Base-by-base conservation (phyloP, 2,888 invertebrate species). In the Nomada fabriciana region DNA sequence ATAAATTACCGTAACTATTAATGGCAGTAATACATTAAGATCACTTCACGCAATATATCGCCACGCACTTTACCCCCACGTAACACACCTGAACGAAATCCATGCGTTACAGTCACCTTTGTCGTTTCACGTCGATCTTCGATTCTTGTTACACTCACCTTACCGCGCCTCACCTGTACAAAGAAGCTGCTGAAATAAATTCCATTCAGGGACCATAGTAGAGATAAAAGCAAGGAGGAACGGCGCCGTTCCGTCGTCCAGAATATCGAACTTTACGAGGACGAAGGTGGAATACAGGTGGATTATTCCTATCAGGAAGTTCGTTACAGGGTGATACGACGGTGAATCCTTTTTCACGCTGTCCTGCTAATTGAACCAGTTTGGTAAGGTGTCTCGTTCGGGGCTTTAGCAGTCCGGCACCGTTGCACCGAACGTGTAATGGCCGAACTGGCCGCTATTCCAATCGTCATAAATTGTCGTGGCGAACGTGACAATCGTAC, bases 391-490 rank as follows among this genome's bases (percentile, higher is more conserved):
- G 84, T 85, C 86, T 83, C 83, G 73, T 78, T 60, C 59, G 15
- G 23, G 63, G 69, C 77, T 84, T 85, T 80, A 76, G 84, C 76
- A 82, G 79, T 86, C 88, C 67, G 59, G 50, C 64, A 63, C 75
- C 83, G 85, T 86, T 77, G 75, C 82, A 61, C 42, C 52, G 82
- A 61, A 80, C 88, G 84, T 82, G 80, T 88, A 88, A 88, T 80
- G 85, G 73, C 78, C 68, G 78, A 76, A 83, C 86, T 85, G 85
- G 79, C 83, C 88, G 89, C 89, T 89, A 90, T 91, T 91, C 90
- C 91, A 91, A 91, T 91, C 90, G 90, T 90, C 91, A 91, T 91
- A 91, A 91, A 91, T 91, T 91, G 91, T 90, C 91, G 86, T 70
- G 83, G 83, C 59, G 86, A 83, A 91, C 91, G 91, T 91, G 91